Evolutionary conservation across 2,113 vertebrate genomes (phyloP).

Genomic region (human): DNA sequence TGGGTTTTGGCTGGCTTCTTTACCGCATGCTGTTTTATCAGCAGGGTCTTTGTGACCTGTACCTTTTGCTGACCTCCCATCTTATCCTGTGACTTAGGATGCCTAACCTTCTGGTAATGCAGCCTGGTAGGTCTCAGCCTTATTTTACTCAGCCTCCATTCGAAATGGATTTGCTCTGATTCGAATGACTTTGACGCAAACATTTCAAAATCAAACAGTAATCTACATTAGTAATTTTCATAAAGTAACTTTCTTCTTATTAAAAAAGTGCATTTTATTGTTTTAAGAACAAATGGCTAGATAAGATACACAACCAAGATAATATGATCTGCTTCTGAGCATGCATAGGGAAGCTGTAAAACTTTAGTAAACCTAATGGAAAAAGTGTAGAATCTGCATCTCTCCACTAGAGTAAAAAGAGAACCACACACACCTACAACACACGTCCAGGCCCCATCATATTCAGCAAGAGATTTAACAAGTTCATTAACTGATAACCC

Average conservation of each 20-base stretch:
- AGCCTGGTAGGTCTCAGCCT: no score
- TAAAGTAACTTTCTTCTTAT: neutral
- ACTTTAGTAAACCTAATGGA: neutral
- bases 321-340: neutral
- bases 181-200: neutral
- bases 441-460: neutral
- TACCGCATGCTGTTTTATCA: no score
- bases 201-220: conserved; percentile 32
- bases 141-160: no score
- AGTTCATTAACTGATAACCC: neutral
- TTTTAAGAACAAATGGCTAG: conserved; percentile 26
- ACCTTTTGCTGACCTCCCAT: no score
- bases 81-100: no score
- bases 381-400: neutral
- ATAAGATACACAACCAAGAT: conserved; percentile 18
- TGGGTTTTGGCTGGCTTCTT: no score
- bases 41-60: no score
- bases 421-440: no score
- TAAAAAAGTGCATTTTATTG: neutral
- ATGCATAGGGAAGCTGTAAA: neutral
- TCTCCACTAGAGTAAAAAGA: neutral
- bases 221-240: neutral
- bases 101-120: no score
- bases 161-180: no score
- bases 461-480: neutral